Base-by-base conservation (phyloP, 1,140 invertebrate genomes). In the Brachionus paranguensis region DNA sequence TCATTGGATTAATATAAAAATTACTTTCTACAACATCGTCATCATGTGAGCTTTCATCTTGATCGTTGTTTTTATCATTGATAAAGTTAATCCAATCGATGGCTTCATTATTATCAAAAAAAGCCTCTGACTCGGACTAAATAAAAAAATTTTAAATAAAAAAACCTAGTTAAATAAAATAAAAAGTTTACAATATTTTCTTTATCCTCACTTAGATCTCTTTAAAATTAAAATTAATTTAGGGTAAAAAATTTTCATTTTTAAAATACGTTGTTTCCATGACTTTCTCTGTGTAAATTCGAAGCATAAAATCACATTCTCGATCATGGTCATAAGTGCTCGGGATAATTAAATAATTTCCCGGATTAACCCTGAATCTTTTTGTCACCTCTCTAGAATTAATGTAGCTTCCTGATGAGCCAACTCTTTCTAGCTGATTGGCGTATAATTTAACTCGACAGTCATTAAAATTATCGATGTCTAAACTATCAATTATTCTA, bases 341-440 rank as follows among this genome's bases (percentile, higher is more conserved):
- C 14, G 93, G 93, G 29, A 93, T 89, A 45, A 93, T 87, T 29
- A 93, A 88, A 87, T 93, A 93, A n/a, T 90, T 87, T 24, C 93
- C 93, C 33, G 89, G 88, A 3, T 87, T 1, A 41, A 89, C 84
- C 53, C 88, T 86, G 86, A 89, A 89, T 33, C 88, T 83, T 24
- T 86, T 86, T 64, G 87, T 89, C 6, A 89, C 88, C 85, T 89
- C 88, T 14, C 89, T 85, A 55, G 86, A 86, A 83, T 89, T 89
- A 20, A 89, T 87, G 84, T 88, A 89, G 12, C 86, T 83, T 14
- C 88, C 88, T 7, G 87, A 88, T 85, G 86, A 87, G 12, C 86
- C 88, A 74, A 78, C 41, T 70, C 60, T 10, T 29, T 78, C 60
- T 37, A 84, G 47, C 14, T 84, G 47, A 47, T 78, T 74, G 12